Evolutionary conservation across 1,140 invertebrate species (phyloP).

Genomic region (Galleria mellonella): DNA sequence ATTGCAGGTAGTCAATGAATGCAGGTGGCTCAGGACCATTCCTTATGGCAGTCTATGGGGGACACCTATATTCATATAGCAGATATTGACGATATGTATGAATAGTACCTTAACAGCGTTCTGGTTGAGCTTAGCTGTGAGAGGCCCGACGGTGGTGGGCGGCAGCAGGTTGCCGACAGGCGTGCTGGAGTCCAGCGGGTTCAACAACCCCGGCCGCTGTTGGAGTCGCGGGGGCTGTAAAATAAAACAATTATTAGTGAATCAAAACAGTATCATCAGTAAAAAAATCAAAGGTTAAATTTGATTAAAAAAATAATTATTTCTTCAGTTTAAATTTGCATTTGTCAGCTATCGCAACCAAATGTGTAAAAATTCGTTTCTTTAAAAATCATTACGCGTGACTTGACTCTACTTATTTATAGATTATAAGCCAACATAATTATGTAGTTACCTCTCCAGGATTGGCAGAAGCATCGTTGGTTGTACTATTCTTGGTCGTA

Average conservation of each 20-base stretch:
- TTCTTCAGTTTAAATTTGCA: no score
- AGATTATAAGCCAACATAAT: neutral
- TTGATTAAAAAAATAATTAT: no score
- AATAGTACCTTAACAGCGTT: conserved; percentile 53
- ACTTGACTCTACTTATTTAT: neutral
- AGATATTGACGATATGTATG: no score
- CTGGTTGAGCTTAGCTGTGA: conserved; percentile 58
- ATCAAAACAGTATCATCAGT: neutral
- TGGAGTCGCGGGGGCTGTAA: conserved; percentile 43
- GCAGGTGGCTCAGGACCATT: no score
- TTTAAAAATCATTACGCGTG: neutral
- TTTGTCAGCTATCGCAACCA: no score
- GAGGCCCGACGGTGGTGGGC: conserved; percentile 47
- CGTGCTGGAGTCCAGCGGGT: conserved; percentile 37
- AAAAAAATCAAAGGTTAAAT: no score
- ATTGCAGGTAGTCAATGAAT: no score
- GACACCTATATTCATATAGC: no score
- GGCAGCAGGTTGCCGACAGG: conserved; percentile 26
- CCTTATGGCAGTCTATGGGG: no score
- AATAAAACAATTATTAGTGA: neutral
- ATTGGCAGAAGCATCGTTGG: neutral
- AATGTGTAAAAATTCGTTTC: neutral
- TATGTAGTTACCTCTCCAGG: conserved; percentile 20
- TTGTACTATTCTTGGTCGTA: conserved; percentile 7
- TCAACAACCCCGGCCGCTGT: conserved; percentile 36